Base-by-base conservation (phyloP, 1,140 invertebrate species). In the Bemisia tabaci region DNA sequence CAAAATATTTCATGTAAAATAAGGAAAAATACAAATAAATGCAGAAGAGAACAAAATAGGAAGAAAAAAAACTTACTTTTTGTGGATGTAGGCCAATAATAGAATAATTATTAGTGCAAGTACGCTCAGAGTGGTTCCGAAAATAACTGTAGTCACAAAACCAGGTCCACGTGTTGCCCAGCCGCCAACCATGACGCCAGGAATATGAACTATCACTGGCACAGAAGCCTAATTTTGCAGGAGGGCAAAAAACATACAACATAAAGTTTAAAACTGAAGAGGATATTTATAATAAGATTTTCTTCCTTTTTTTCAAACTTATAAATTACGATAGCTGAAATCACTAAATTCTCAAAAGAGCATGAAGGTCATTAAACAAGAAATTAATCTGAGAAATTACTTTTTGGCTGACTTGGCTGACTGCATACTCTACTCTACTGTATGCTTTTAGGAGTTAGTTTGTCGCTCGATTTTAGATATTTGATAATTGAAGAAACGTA, bases 71-170 rank as follows among this genome's bases (percentile, higher is more conserved):
- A 82, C 85, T 83, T 77, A 89, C 87, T 85, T 82, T 76, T 87
- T 87, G 72, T 87, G 87, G 72, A 91, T 88, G 75, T 91, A 90
- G 66, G 85, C 76, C 22, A 89, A 82, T 11, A 91, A 79, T 63
- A 86, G 80, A 12, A 87, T 78, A 68, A 91, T 87, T n/a, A 91
- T 82, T 59, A 90, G 78, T 48, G 84, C 84, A 24, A 91, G 80
- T 23, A 90, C 75, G 22, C 84, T 84, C n/a, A 91, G 77, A 61
- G 89, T 82, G 21, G 83, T 82, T 33, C 86, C 88, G 70, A 90
- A 85, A 24, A 85, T 81, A n/a, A 85, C 82, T 60, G 89, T 78
- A 12, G 88, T 73, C 9, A 88, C 75, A 23, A 86, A 79, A 62
- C 82, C 82, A 24, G 79, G 81, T 22, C 78, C 77, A 1, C 78